These are phyloP conservation scores for Natator depressus DNA, from an alignment of 2,113 vertebrate species.

Conservation along the genomic window DNA sequence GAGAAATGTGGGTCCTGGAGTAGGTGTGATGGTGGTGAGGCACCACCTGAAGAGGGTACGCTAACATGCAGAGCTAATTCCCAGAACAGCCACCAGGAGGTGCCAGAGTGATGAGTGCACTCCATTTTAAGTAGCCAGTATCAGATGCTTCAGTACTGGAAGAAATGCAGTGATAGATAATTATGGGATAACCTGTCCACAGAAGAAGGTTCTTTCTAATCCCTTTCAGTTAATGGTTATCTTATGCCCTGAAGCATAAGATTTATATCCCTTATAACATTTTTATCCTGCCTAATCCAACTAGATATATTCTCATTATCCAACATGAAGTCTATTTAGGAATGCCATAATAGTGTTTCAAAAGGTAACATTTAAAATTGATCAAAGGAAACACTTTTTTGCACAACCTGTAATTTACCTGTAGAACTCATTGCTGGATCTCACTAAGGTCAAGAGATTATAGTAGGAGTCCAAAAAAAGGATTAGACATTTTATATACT, in stretches of 20 bases:
- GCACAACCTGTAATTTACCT: neutral
- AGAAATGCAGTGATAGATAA: neutral
- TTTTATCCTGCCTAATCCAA: neutral
- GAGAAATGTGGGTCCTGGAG: too few species aligned
- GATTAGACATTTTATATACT: neutral
- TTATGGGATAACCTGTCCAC: neutral
- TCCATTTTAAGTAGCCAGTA: neutral
- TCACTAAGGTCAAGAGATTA: neutral
- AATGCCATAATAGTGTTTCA: neutral
- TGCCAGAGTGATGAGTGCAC: too few species aligned
- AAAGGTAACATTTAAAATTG: neutral
- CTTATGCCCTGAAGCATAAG: neutral
- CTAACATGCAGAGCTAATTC: too few species aligned
- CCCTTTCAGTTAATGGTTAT: neutral
- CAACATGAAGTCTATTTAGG: neutral
- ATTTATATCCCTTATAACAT: neutral
- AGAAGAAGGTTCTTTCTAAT: neutral
- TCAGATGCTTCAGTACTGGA: neutral
- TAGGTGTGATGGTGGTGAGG: too few species aligned
- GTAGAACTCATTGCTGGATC: neutral
- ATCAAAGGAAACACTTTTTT: neutral
- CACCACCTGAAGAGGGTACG: too few species aligned
- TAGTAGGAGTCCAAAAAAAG: slow-evolving; percentile 4
- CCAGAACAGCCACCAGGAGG: too few species aligned
- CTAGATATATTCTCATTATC: neutral